Evolutionary conservation across 2,797 vertebrate species (phyloP), one percentile per base, ranked within the genome.

Genomic region (Pteropus rufus): DNA sequence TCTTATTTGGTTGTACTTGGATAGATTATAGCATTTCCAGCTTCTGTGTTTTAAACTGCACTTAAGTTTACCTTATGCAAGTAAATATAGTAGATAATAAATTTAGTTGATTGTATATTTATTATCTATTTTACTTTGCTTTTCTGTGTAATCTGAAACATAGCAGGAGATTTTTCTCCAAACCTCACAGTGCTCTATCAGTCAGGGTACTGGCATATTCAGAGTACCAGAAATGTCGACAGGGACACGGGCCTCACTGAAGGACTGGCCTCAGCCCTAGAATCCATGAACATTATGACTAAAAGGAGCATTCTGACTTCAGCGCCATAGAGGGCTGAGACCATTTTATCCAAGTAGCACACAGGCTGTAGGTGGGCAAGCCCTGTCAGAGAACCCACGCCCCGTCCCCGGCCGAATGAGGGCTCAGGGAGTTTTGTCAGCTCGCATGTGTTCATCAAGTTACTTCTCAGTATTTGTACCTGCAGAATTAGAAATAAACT

Each of bases 261-360:
- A 82, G 46, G 19, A 60, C 14, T 52, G 10, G 6, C 16, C 14
- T 19, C n/a, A 12, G 11, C 1, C 5, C 26, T 19, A 67, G 21
- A n/a, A 41, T 52, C 8, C 39, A 60, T n/a, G 36, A 60, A 31
- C 8, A 89, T 62, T 65, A 49, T 58, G 41, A 41, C 14, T 18
- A 11, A 81, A 85, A 39, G 39, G 90, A 77, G 62, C 24, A 34
- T 64, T 19, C 41, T 49, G 64, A 62, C n/a, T 69, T 91, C 0
- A 14, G 54, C 46, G 76, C 64, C 39, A 12, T 1, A 2, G 18
- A 88, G 1, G 19, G 7, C 4, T 24, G 8, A 4, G 1, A 36
- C 7, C 2, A 10, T 67, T 56, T 86, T 36, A 39, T 10, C 23
- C n/a, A 58, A 10, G 15, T n/a, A 4, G 11, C 2, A 0, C 0